A percentile compares a stretch with the other conserved stretches of the same genome.
These are phyloP conservation scores for Cactoblastis cactorum DNA, from an alignment of 2,888 invertebrate species.

Conservation along the genomic window DNA sequence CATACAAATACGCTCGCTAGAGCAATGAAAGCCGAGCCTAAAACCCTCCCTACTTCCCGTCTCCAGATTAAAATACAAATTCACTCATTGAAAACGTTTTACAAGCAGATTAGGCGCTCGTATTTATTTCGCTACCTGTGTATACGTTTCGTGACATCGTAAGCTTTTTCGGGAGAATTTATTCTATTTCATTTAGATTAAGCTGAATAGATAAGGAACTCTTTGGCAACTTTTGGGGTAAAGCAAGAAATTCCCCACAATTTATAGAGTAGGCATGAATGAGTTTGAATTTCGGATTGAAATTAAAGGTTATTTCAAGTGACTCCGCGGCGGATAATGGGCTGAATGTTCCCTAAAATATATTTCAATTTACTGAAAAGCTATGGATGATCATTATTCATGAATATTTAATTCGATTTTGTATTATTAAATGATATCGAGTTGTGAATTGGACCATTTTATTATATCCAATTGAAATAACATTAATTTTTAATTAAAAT, in stretches of 20 bases:
- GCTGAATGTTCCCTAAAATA: not conserved
- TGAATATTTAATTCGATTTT: not conserved
- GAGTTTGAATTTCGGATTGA: slow-evolving; percentile 8
- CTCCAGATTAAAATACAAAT: slow-evolving; percentile 64
- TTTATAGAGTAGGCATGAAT: slow-evolving; percentile 7
- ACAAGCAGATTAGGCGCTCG: slow-evolving; percentile 50
- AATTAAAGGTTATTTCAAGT: slow-evolving; percentile 3
- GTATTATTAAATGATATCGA: not conserved
- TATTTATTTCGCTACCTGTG: slow-evolving; percentile 44
- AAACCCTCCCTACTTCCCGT: slow-evolving; percentile 28
- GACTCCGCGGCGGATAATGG: not conserved
- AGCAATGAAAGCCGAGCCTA: slow-evolving; percentile 27
- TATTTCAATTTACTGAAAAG: not conserved
- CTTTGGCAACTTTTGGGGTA: slow-evolving; percentile 3
- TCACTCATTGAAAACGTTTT: slow-evolving; percentile 64
- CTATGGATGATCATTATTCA: not conserved
- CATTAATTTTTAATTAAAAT: not conserved
- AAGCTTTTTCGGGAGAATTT: slow-evolving; percentile 21
- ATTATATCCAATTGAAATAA: no score
- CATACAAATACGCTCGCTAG: slow-evolving; percentile 18
- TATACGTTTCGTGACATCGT: slow-evolving; percentile 21
- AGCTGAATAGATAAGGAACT: slow-evolving; percentile 10
- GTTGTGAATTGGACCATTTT: not conserved
- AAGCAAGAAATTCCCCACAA: not conserved
- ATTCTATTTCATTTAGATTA: slow-evolving; percentile 17